A percentile compares a stretch with the other conserved stretches of the same genome.
phyloP scores from a whole-genome alignment of 2,113 vertebrate genomes.

The zebrafish (Danio rerio) region DNA sequence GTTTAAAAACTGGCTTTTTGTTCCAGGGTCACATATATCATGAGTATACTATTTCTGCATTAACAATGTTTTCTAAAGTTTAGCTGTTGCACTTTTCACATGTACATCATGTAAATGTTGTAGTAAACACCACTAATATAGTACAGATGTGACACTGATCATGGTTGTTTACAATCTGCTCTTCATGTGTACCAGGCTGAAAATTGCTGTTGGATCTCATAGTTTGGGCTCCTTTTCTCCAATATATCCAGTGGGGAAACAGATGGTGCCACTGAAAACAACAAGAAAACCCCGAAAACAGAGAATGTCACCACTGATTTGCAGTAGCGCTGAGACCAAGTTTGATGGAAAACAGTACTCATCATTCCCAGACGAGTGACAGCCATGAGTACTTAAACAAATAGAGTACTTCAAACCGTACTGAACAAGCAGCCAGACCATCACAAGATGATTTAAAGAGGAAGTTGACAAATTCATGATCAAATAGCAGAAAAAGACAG shows the following conservation, averaged over 20 bases:
- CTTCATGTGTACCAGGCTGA: neutral
- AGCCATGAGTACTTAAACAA: constrained; percentile 17
- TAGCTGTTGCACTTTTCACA: too few relatives aligned
- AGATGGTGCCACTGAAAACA: constrained; percentile 9
- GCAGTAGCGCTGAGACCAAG: neutral
- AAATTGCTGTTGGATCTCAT: neutral
- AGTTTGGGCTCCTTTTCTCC: neutral
- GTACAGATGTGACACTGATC: neutral
- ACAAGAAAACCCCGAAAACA: neutral
- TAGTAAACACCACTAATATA: neutral
- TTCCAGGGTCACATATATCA: too few relatives aligned
- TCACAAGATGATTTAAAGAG: constrained; percentile 1
- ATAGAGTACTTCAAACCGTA: constrained; percentile 24
- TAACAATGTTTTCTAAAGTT: too few relatives aligned
- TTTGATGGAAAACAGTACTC: neutral
- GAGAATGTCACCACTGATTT: constrained; percentile 18
- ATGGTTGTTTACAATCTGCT: neutral
- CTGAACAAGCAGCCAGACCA: neutral
- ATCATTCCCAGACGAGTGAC: neutral
- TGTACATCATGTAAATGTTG: neutral
- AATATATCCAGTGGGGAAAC: neutral
- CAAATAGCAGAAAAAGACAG: constrained; percentile 41
- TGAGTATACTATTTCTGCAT: too few relatives aligned
- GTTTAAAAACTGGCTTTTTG: too few relatives aligned
- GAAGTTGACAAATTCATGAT: neutral